Base-by-base conservation (phyloP, 2,797 vertebrate genomes). In the Ambastaia sidthimunki region DNA sequence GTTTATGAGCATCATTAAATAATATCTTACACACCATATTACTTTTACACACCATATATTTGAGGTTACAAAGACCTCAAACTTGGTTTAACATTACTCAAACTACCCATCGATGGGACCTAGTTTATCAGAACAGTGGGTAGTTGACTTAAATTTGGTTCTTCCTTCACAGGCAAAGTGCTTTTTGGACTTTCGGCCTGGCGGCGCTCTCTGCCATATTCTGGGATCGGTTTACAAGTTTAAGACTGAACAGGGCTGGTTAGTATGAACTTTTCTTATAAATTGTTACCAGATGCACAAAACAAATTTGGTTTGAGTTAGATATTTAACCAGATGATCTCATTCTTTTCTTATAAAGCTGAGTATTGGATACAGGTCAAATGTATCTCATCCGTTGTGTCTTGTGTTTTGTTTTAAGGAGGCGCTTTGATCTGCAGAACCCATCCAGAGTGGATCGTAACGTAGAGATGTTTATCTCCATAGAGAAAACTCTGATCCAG, bases 191-290 rank as follows among this genome's bases (percentile, higher is more conserved):
- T 93, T 98, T 89, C 95, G 94, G 84, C 93, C 96, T 55, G 96
- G 95, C 3, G 96, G 96, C 55, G 95, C 96, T 83, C 94, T 99
- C 31, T 97, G 96, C 90, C 96, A 99, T 87, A 96, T 99, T 87
- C 95, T 99, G 65, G 97, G 97, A 85, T 95, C 96, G 81, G 96
- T 95, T 86, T 98, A 98, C 91, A 99, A 98, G 87, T 98, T 98
- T 83, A 98, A 98, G 88, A 96, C 94, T 12, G 98, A 98, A 65
- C 98, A 99, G 87, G 98, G 98, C 89, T 99, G 98, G 98, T 99
- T 91, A 92, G 97, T 94, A 80, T 80, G 13, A 67, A n/a, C 28
- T 11, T 1, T 10, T 47, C 21, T 2, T 54, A 48, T 12, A 52
- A 54, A 34, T 54, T 7, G 28, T 21, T 13, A 2, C 9, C 50